phyloP scores from a whole-genome alignment of 2,797 vertebrate genomes.

The Myotis findleyi region DNA sequence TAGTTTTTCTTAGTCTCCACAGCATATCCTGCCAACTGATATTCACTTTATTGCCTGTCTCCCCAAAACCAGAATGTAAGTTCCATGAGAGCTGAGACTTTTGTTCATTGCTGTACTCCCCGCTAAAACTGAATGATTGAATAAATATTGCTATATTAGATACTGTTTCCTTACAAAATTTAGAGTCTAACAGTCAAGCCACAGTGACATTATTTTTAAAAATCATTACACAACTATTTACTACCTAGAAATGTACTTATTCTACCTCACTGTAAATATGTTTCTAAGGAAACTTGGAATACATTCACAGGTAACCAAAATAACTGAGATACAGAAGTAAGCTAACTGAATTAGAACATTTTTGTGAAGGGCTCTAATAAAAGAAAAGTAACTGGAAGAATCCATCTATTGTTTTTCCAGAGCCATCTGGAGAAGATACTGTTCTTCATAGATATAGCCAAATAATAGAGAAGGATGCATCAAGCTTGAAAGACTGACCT shows the following conservation, averaged over 20 bases:
- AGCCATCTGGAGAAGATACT: not conserved
- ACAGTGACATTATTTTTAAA: not conserved
- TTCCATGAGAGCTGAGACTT: not conserved
- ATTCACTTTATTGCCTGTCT: not conserved
- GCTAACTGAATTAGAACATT: not conserved
- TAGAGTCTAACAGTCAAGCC: not conserved
- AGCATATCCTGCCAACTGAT: not conserved
- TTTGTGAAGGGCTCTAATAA: not conserved
- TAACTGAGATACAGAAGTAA: not conserved
- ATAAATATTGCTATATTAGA: not conserved
- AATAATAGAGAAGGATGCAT: not conserved
- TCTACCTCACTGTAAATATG: not conserved
- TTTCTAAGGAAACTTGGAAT: constrained; percentile 15
- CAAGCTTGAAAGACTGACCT: not conserved
- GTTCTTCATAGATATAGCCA: not conserved
- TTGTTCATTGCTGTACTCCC: not conserved
- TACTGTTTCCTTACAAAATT: not conserved
- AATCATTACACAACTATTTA: constrained; percentile 30
- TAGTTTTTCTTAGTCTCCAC: not conserved
- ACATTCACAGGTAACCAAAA: constrained; percentile 6
- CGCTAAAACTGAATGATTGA: not conserved
- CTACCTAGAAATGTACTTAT: constrained; percentile 12
- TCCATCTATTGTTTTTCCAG: not conserved
- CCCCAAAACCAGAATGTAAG: not conserved
- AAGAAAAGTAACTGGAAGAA: not conserved